Evolutionary conservation across 2,113 vertebrate genomes (phyloP), one percentile per base, ranked within the genome.

Genomic region (Oryzias curvinotus): DNA sequence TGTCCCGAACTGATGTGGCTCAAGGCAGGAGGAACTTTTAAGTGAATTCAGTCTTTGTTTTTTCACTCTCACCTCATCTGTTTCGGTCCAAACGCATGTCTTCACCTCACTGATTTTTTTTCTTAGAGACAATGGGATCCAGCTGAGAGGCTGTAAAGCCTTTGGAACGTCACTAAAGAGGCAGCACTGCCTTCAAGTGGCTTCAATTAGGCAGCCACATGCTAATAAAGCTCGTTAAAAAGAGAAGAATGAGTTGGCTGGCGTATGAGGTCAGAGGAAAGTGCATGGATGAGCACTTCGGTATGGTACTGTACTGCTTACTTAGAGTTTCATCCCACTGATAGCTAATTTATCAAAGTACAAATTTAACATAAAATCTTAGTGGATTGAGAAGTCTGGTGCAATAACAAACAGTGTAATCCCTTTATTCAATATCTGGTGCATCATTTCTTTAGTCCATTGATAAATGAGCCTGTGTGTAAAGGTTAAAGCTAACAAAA

Each of bases 201-300:
- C 86, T 91, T 90, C 87, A 86, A 88, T 91, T 88, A 89, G 82
- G 62, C 75, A 78, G 80, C 88, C 87, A 83, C 76, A 81, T 88
- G 85, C 63, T 85, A 88, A 87, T 89, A 75, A 78, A 86, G 77
- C 81, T 69, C 68, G 85, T 87, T 82, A 71, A 81, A 82, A 68
- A 75, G 68, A 52, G 53, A 36, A 12, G 30, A 64, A 73, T 75
- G 71, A 73, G 72, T 65, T 36, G 36, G 36, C 36, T 1, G 36
- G 8, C 12, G 12, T 36, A 10, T 36, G 36, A 36, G 36, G 36
- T 36, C 36, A 36, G 36, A 12, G 8, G 12, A 10, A 36, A 36
- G 8, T 36, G 36, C 36, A 36, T 10, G 36, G 8, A 36, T 7
- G 30, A 36, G 36, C 8, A 36, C 36, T 36, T 10, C 36, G 12